Evolutionary conservation across 2,888 invertebrate genomes (phyloP), one percentile per base, ranked within the genome.

Genomic region (Melinaea marsaeus): DNA sequence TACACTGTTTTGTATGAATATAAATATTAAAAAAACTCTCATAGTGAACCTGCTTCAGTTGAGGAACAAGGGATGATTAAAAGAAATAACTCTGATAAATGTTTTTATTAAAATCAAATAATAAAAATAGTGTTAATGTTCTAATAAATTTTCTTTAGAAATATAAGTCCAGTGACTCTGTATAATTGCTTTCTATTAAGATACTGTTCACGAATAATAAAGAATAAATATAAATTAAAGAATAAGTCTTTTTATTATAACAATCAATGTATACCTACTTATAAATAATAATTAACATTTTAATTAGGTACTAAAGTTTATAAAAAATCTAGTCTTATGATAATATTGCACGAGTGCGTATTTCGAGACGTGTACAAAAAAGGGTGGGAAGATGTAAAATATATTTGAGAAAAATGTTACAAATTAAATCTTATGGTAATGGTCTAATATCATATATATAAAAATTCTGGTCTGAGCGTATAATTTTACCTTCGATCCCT

Each of bases 21-120:
- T 61, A 64, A 79, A 62, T 35, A 76, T 33, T 65, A 80, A 64
- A 60, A 76, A 33, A 57, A 71, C 56, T 64, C 71, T 74, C 78
- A 79, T 79, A 64, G 22, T 51, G 13, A 51, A 51, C 22, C 51
- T 32, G 32, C 32, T 32, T 6, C 32, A n/a, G 7, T 51, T 51
- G 51, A 9, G 42, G 7, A 9, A 42, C 11, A 51, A 32, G 32
- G 32, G 7, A 51, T 22, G 32, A 32, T 32, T 51, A 51, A 51
- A 51, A 51, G 32, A 51, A 9, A 7, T n/a, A 51, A 51, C 32
- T 51, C 11, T 2, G 9, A 32, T 11, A 5, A 51, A 32, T 32
- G 51, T 51, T 51, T 51, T 51, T 32, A 32, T 51, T 32, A 32
- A 48, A 32, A 51, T 11, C 32, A 32, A 51, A 2, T 9, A 54